Evolutionary conservation across 2,888 invertebrate species (phyloP).

Genomic region (Acronicta psi): DNA sequence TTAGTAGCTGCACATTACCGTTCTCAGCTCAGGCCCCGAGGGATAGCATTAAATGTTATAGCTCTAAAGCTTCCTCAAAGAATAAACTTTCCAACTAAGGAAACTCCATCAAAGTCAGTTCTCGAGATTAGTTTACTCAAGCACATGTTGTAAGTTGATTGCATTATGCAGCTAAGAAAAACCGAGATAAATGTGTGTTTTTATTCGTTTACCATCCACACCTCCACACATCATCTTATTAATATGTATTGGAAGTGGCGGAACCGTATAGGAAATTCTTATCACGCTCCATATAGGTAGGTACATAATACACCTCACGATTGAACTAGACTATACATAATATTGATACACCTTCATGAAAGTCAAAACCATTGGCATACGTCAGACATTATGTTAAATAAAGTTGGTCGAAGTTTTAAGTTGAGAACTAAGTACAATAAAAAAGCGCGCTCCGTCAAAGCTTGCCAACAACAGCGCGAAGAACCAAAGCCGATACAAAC

Average conservation of each 20-base stretch:
- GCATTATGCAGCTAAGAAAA: slow-evolving; percentile 36
- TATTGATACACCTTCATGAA: slow-evolving; percentile 34
- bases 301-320: slow-evolving; percentile 33
- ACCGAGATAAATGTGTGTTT: slow-evolving; percentile 22
- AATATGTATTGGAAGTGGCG: slow-evolving; percentile 49
- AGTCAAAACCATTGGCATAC: slow-evolving; percentile 27
- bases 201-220: slow-evolving; percentile 25
- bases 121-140: slow-evolving; percentile 36
- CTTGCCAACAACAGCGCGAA: slow-evolving; percentile 55
- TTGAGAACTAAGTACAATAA: slow-evolving; percentile 33
- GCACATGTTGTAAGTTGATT: slow-evolving; percentile 31
- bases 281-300: slow-evolving; percentile 49
- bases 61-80: slow-evolving; percentile 48
- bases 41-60: slow-evolving; percentile 53
- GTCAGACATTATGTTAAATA: slow-evolving; percentile 26
- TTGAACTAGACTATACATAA: slow-evolving; percentile 12
- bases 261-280: slow-evolving; percentile 31
- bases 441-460: slow-evolving; percentile 45
- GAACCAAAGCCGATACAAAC: slow-evolving; percentile 55
- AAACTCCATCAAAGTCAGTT: slow-evolving; percentile 53
- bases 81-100: slow-evolving; percentile 37
- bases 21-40: slow-evolving; percentile 33
- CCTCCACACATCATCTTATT: slow-evolving; percentile 40
- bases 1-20: slow-evolving; percentile 39
- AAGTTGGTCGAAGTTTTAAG: slow-evolving; percentile 42